Base-by-base conservation (phyloP, 2,113 vertebrate genomes). In the Gobio gobio region DNA sequence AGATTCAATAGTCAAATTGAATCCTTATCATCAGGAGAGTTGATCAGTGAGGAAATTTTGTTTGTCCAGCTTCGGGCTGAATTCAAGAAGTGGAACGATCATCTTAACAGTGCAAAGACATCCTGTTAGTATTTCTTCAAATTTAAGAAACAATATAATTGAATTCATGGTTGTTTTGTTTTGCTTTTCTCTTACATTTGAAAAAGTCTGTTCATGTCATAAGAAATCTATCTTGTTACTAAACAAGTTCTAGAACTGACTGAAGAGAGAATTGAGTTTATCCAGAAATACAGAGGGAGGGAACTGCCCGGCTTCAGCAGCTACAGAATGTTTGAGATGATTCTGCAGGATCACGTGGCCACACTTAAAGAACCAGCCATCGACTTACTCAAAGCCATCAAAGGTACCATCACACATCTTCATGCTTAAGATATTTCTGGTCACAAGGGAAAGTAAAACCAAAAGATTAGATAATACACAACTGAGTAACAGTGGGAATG, bases 281-380 rank as follows among this genome's bases (percentile, higher is more conserved):
- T 76, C 26, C 49, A 24, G 26, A 80, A 66, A 5, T 45, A 85
- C 75, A 86, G 89, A 86, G 86, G 87, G 9, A 29, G 78, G 33
- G 86, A 90, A 56, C 74, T 87, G 10, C 58, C 33, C 1, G 84
- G 87, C 8, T 90, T 88, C 66, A 80, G 51, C 54, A 70, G 86
- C 82, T 89, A 90, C 78, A 80, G 6, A 29, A 59, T 86, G 29
- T 87, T 90, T 86, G 87, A 90, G 56, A 74, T 7, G 26, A 22
- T 88, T n/a, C 75, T 90, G 24, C 89, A 89, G 20, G 59, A 18
- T 2, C 82, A 86, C 51, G 87, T 90, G 51, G 51, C 64, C 18
- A 12, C 45, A 63, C 86, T 89, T 13, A 81, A 24, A 20, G n/a
- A 14, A 2, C 85, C 87, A 83, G 79, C 86, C 2, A 51, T 78